Percentiles rank a stretch among this genome's conserved stretches.
Conservation (phyloP, 1,140 invertebrate species). For the Triops cancriformis region DNA sequence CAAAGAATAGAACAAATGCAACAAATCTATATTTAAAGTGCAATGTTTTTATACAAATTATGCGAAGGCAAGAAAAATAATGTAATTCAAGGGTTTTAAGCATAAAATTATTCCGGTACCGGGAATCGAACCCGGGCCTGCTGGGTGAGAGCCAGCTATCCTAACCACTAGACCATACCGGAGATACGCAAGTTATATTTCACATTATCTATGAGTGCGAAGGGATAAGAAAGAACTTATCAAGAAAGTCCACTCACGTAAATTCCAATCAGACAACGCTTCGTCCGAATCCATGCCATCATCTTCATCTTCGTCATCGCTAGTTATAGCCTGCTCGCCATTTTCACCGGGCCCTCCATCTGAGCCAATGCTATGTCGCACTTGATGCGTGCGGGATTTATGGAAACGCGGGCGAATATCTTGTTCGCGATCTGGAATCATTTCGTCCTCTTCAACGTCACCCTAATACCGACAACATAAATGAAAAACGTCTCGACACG, state of each 20-base stretch:
- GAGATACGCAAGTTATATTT: not conserved
- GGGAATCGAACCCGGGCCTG: slow-evolving; percentile 11
- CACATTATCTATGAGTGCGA: not conserved
- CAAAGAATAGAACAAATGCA: not conserved
- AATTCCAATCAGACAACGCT: slow-evolving; percentile 91
- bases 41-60: not conserved
- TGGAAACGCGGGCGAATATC: slow-evolving; percentile 97
- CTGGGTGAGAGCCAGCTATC: slow-evolving; percentile 12
- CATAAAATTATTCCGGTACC: not conserved
- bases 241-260: slow-evolving; percentile 46
- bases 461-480: slow-evolving; percentile 37
- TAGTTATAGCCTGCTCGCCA: slow-evolving; percentile 45
- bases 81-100: not conserved
- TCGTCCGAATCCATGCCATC: slow-evolving; percentile 83
- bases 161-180: slow-evolving; percentile 12
- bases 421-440: slow-evolving; percentile 92
- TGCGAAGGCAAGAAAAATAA: not conserved
- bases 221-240: not conserved
- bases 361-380: slow-evolving; percentile 38
- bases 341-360: slow-evolving; percentile 44
- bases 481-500: not conserved
- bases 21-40: not conserved
- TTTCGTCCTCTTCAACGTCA: slow-evolving; percentile 85
- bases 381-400: slow-evolving; percentile 74
- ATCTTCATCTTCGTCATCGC: slow-evolving; percentile 65